A percentile compares a stretch with the other conserved stretches of the same genome.
Conservation (phyloP, 2,113 vertebrate species). For the Xiphias gladius region DNA sequence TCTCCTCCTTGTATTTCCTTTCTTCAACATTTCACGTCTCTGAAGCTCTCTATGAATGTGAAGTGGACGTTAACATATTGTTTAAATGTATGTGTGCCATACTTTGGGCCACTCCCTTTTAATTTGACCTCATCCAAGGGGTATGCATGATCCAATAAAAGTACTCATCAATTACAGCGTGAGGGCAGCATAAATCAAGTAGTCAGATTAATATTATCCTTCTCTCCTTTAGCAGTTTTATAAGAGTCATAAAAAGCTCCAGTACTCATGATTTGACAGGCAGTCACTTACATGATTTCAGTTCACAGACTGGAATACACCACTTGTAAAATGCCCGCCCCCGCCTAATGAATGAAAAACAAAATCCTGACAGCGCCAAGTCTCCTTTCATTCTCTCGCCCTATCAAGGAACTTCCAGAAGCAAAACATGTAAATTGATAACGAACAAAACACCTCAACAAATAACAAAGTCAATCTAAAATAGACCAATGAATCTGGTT, state of each 20-base stretch:
- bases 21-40: background rate
- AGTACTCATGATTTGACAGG: slow-evolving; percentile 33
- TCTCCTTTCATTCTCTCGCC: background rate
- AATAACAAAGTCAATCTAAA: background rate
- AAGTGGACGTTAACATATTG: background rate
- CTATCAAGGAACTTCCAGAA: slow-evolving; percentile 10
- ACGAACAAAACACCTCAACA: background rate
- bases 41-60: background rate
- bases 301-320: background rate
- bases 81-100: background rate
- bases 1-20: background rate
- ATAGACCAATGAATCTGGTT: background rate
- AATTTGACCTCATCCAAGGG: slow-evolving; percentile 4
- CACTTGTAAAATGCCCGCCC: slow-evolving; percentile 19
- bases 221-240: slow-evolving; percentile 45
- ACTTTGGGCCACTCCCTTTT: slow-evolving; percentile 6
- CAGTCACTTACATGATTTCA: slow-evolving; percentile 36
- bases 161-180: background rate
- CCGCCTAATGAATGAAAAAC: slow-evolving; percentile 56
- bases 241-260: slow-evolving; percentile 25
- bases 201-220: background rate
- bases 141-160: slow-evolving; percentile 26
- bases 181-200: background rate
- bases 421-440: slow-evolving; percentile 24
- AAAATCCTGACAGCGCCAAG: background rate